A percentile compares a stretch with the other conserved stretches of the same genome.
Evolutionary conservation across 2,797 vertebrate genomes (phyloP).

Genomic region (Tolypeutes matacus): DNA sequence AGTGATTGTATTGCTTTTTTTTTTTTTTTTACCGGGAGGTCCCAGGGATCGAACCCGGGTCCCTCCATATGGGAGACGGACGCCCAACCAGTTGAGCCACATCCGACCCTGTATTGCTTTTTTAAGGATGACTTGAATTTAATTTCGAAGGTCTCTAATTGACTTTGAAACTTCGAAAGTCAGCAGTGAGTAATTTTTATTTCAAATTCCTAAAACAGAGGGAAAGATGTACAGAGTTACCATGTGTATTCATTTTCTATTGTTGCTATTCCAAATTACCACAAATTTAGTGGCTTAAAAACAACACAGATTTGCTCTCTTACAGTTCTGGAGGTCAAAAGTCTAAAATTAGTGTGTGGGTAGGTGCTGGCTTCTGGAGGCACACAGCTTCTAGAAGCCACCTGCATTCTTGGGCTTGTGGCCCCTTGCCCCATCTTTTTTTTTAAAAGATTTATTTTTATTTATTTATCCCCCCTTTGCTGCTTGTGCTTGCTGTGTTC

Average conservation of each 20-base stretch:
- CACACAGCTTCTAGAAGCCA: too few species aligned
- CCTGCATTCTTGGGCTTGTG: not conserved
- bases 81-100: too few species aligned
- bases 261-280: not conserved
- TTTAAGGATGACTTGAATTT: conserved; percentile 15
- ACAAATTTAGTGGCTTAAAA: not conserved
- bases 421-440: too few species aligned
- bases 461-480: too few species aligned
- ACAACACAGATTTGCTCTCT: not conserved
- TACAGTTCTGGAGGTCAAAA: not conserved
- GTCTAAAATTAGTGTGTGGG: too few species aligned
- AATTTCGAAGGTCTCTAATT: not conserved
- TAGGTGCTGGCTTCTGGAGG: too few species aligned
- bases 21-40: too few species aligned
- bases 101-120: not conserved
- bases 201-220: not conserved
- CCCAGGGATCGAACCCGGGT: too few species aligned
- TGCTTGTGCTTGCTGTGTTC: too few species aligned
- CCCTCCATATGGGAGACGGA: too few species aligned
- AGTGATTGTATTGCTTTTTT: not conserved
- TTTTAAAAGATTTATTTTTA: too few species aligned
- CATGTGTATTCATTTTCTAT: not conserved
- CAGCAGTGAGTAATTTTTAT: not conserved
- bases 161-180: not conserved
- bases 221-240: not conserved